A percentile compares a stretch with the other conserved stretches of the same genome.
These are phyloP conservation scores for Cyanoliseus patagonus DNA, from an alignment of 2,113 vertebrate genomes.

Conservation along the genomic window DNA sequence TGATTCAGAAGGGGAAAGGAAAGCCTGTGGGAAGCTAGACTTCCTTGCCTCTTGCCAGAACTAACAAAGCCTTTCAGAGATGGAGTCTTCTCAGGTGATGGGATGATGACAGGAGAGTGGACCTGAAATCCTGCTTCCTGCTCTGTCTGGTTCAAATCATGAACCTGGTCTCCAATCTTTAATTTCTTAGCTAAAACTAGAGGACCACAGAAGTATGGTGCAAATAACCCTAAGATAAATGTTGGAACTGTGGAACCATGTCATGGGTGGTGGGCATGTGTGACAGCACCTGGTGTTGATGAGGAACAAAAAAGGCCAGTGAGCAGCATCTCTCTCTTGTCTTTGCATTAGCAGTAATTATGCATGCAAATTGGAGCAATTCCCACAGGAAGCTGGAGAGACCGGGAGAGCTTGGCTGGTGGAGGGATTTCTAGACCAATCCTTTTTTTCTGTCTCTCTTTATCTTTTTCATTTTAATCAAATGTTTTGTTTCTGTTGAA, in stretches of 20 bases:
- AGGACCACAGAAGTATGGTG: neutral
- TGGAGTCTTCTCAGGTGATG: neutral
- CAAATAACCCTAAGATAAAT: neutral
- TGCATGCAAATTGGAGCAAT: neutral
- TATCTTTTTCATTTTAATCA: slow-evolving; percentile 18
- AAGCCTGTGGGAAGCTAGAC: neutral
- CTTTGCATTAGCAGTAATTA: neutral
- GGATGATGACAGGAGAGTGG: neutral
- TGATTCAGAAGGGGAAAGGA: neutral
- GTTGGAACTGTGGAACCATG: neutral
- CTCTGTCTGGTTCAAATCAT: neutral
- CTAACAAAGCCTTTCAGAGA: neutral
- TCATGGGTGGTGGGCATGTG: neutral
- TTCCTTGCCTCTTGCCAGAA: neutral
- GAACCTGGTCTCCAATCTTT: neutral
- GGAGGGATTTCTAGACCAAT: neutral
- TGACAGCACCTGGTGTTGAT: neutral
- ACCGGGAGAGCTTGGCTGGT: neutral
- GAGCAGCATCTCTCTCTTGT: neutral
- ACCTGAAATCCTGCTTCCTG: neutral
- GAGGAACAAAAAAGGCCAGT: neutral
- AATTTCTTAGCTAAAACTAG: neutral
- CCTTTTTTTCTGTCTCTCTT: neutral
- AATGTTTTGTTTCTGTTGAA: slow-evolving; percentile 30
- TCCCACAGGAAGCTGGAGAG: neutral